These are phyloP conservation scores for Mormyrus hasselquistii DNA, from an alignment of 2,797 vertebrate genomes.

Conservation along the genomic window DNA sequence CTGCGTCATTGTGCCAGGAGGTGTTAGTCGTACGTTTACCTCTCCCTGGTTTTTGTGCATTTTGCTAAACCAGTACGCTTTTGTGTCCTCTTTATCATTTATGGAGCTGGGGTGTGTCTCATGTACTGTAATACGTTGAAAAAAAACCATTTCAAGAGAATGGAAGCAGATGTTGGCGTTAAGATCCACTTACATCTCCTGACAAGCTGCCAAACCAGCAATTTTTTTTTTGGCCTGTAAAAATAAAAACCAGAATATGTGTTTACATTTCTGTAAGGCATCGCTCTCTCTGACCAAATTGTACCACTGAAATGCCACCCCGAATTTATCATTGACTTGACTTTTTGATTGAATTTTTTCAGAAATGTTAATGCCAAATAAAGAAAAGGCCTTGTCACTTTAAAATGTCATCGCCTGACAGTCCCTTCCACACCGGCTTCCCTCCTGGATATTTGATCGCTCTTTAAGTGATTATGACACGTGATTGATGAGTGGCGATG, in stretches of 20 bases:
- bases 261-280: neutral
- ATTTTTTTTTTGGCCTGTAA: neutral
- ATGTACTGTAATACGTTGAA: neutral
- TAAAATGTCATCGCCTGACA: neutral
- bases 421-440: neutral
- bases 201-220: slow-evolving; percentile 13
- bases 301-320: neutral
- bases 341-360: neutral
- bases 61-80: neutral
- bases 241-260: neutral
- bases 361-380: neutral
- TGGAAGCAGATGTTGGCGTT: slow-evolving; percentile 6
- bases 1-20: slow-evolving; percentile 39
- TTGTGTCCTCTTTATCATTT: slow-evolving; percentile 53
- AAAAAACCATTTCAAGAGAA: neutral
- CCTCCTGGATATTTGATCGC: neutral
- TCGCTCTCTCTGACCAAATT: neutral
- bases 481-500: neutral
- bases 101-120: slow-evolving; percentile 25
- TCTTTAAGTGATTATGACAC: neutral
- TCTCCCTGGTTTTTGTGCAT: slow-evolving; percentile 35
- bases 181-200: neutral
- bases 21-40: slow-evolving; percentile 31
- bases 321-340: neutral
- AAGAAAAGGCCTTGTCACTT: neutral